These are phyloP conservation scores for Euura lappo DNA, from an alignment of 1,140 invertebrate genomes.

Conservation along the genomic window DNA sequence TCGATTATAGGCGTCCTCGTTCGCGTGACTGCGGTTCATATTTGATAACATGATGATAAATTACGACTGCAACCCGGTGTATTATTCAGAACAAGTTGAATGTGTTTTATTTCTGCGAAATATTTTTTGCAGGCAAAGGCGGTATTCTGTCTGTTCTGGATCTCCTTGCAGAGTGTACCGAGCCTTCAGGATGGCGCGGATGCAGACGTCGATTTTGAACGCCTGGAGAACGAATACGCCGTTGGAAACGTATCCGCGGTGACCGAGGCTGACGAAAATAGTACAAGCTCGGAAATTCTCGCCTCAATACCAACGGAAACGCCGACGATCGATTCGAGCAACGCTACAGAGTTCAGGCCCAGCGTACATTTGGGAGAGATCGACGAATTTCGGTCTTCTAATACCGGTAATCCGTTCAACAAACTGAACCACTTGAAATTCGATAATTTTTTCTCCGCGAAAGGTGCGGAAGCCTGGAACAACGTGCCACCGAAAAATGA, in stretches of 20 bases:
- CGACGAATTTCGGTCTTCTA: conserved; percentile 22
- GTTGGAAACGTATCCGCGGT: background rate
- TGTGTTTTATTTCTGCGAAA: background rate
- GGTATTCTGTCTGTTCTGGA: background rate
- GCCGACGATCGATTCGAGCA: background rate
- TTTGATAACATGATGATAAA: too few species aligned
- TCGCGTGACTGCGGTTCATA: too few species aligned
- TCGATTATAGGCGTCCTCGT: too few species aligned
- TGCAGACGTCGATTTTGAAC: background rate
- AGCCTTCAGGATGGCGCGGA: background rate
- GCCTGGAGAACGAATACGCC: conserved; percentile 5
- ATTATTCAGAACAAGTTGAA: background rate
- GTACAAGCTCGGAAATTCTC: background rate
- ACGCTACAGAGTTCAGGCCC: conserved; percentile 32
- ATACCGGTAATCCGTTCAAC: conserved; percentile 32
- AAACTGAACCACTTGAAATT: conserved; percentile 32
- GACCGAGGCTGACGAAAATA: background rate
- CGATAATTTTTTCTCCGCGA: conserved; percentile 26
- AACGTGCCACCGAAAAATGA: background rate
- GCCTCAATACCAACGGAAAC: background rate
- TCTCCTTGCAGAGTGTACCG: background rate
- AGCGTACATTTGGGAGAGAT: conserved; percentile 46
- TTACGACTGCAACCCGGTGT: background rate
- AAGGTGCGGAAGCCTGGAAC: background rate
- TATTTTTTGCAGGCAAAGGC: background rate